These are phyloP conservation scores for Bombus confusus DNA, from an alignment of 1,140 invertebrate species.

Conservation along the genomic window DNA sequence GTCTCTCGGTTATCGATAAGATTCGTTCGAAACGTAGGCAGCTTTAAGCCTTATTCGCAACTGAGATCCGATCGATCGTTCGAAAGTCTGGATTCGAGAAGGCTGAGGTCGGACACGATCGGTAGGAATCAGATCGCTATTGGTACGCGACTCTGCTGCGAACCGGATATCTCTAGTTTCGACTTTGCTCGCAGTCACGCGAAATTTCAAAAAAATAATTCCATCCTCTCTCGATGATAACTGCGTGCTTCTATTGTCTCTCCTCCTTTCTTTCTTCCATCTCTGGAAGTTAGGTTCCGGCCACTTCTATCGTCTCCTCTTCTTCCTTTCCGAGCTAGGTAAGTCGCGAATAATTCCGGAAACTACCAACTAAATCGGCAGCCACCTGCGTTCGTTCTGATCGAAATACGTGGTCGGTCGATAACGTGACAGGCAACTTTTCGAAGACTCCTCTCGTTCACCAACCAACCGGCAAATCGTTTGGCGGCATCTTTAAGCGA, in stretches of 20 bases:
- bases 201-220: conserved; percentile 14
- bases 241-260: no score
- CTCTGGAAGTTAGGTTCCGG: not conserved
- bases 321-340: not conserved
- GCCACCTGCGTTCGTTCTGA: not conserved
- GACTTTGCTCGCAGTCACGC: conserved; percentile 2
- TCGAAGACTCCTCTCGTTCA: not conserved
- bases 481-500: not conserved
- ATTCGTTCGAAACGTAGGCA: not conserved
- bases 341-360: not conserved
- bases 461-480: not conserved
- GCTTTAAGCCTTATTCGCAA: not conserved
- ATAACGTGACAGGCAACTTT: not conserved
- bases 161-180: conserved; percentile 68
- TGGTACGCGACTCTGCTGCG: conserved; percentile 42
- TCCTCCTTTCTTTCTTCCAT: not conserved
- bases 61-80: conserved; percentile 11
- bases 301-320: not conserved
- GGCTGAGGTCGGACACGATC: conserved; percentile 53
- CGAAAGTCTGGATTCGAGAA: conserved; percentile 18
- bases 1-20: not conserved
- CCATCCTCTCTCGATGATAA: no score
- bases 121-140: conserved; percentile 55
- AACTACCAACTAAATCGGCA: not conserved
- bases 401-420: not conserved